Conservation (phyloP, 2,888 invertebrate genomes). For the Cepaea hortensis region DNA sequence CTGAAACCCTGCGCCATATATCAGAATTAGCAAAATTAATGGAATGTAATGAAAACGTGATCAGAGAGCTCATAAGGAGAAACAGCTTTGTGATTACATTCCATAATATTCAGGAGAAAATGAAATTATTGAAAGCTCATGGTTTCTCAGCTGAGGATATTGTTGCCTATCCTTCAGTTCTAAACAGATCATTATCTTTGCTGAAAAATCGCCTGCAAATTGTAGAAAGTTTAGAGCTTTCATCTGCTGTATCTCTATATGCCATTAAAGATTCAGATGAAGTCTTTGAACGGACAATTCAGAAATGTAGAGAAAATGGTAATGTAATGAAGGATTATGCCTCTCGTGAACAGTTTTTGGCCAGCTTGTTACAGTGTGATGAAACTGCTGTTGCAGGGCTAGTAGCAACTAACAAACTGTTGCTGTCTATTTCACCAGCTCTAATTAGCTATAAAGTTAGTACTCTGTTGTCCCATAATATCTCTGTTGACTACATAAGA, state of each 20-base stretch:
- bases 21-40: conserved; percentile 13
- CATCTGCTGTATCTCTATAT: not conserved
- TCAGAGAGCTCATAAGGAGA: conserved; percentile 21
- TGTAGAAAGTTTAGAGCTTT: not conserved
- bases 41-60: conserved; percentile 6
- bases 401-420: not conserved
- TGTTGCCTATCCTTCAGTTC: not conserved
- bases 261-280: not conserved
- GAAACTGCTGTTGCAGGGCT: not conserved
- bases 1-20: not conserved
- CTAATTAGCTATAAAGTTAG: conserved; percentile 12
- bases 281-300: conserved; percentile 1
- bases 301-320: not conserved
- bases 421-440: conserved; percentile 16
- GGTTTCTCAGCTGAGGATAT: conserved; percentile 15
- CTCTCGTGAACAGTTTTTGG: conserved; percentile 8
- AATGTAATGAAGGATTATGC: conserved; percentile 4
- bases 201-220: not conserved
- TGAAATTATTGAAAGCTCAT: conserved; percentile 13
- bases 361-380: conserved; percentile 15
- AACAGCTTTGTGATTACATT: not conserved
- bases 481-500: not conserved
- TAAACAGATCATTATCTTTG: not conserved
- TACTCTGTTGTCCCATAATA: not conserved
- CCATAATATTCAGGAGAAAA: not conserved